Percentiles rank a stretch among this genome's conserved stretches.
Evolutionary conservation across 2,797 vertebrate genomes (phyloP).

Genomic region (Sebastes diaconus): DNA sequence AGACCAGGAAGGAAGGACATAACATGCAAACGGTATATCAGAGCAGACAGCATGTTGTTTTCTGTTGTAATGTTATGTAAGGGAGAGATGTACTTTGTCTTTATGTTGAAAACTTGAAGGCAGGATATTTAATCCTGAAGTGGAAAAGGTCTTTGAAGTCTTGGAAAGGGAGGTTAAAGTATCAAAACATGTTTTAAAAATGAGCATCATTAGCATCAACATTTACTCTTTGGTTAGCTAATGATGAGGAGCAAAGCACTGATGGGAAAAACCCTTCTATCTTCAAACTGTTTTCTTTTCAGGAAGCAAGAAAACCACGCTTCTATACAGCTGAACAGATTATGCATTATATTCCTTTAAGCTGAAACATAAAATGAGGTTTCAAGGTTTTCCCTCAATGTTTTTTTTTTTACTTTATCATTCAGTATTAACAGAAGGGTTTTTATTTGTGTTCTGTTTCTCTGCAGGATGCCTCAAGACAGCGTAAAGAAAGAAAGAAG

Average conservation of each 20-base stretch:
- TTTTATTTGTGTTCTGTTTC: constrained; percentile 28
- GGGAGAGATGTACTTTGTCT: neutral
- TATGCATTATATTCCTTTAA: neutral
- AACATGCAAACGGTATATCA: constrained; percentile 15
- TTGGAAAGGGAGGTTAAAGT: neutral
- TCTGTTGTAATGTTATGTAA: neutral
- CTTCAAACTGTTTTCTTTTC: neutral
- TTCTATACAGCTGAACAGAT: neutral
- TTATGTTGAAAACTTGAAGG: neutral
- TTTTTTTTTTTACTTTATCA: neutral
- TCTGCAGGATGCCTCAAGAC: constrained; percentile 92
- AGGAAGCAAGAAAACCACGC: neutral
- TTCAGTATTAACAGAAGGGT: neutral
- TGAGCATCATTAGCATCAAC: neutral
- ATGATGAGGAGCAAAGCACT: neutral
- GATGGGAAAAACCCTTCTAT: neutral
- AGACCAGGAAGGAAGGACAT: constrained; percentile 11
- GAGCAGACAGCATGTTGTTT: constrained; percentile 15
- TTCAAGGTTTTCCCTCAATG: neutral
- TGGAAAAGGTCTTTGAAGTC: neutral
- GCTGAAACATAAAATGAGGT: neutral
- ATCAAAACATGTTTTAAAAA: too few species aligned
- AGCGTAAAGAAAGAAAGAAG: constrained; percentile 96
- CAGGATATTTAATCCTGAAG: neutral
- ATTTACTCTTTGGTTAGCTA: neutral